Conservation (phyloP, 2,888 invertebrate genomes). For the Venusia cambrica region DNA sequence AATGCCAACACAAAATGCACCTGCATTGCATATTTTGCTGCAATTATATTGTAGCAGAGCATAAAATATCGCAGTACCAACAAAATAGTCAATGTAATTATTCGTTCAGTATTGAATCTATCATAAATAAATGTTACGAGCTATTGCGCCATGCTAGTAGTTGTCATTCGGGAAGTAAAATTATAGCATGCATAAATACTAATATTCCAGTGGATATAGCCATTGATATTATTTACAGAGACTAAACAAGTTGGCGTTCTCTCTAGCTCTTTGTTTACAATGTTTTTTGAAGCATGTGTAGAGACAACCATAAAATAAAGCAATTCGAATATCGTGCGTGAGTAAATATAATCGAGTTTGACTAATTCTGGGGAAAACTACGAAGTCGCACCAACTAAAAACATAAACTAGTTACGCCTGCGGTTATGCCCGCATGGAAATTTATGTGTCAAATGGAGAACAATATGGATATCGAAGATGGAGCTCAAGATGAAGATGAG, state of each 20-base stretch:
- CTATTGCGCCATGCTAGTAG: slow-evolving; percentile 30
- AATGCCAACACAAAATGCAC: slow-evolving; percentile 9
- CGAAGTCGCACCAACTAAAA: no score
- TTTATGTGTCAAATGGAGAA: no score
- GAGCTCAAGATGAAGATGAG: no score
- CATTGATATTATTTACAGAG: slow-evolving; percentile 6
- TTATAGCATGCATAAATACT: slow-evolving; percentile 44
- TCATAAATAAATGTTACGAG: slow-evolving; percentile 42
- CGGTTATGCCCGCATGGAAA: no score
- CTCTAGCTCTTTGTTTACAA: neutral
- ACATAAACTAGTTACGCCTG: no score
- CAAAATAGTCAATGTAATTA: slow-evolving; percentile 48
- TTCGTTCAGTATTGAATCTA: slow-evolving; percentile 42
- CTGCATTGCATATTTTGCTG: slow-evolving; percentile 14
- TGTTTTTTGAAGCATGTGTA: no score
- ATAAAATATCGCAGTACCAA: slow-evolving; percentile 34
- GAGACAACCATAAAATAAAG: neutral
- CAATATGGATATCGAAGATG: no score
- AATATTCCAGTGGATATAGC: slow-evolving; percentile 29
- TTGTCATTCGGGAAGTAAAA: slow-evolving; percentile 49
- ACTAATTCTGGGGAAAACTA: no score
- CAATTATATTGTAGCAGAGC: slow-evolving; percentile 19
- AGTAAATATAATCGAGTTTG: slow-evolving; percentile 2
- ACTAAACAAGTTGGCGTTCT: neutral
- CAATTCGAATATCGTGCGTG: no score